Conservation (phyloP, 1,140 invertebrate genomes). For the Drosophila prosaltans region DNA sequence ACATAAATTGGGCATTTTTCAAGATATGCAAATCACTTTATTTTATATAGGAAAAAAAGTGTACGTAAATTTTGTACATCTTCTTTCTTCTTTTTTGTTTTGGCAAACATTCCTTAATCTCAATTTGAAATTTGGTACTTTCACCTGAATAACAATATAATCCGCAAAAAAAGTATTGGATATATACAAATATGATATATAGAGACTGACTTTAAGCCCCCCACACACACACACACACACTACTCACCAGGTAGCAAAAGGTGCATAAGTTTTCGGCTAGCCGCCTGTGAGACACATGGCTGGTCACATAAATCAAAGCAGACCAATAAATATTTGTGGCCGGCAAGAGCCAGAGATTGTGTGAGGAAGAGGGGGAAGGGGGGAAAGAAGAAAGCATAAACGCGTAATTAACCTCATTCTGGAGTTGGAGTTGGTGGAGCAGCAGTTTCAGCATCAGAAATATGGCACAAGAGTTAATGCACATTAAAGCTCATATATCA, state of each 20-base stretch:
- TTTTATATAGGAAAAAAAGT: not conserved
- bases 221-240: not conserved
- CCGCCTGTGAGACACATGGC: slow-evolving; percentile 38
- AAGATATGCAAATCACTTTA: slow-evolving; percentile 55
- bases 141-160: slow-evolving; percentile 9
- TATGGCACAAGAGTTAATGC: slow-evolving; percentile 69
- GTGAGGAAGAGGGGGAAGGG: not conserved
- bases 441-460: slow-evolving; percentile 16
- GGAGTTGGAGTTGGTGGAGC: slow-evolving; percentile 12
- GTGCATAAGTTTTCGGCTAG: slow-evolving; percentile 27
- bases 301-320: slow-evolving; percentile 68
- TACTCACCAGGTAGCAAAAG: slow-evolving; percentile 20
- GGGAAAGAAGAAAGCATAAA: slow-evolving; percentile 40
- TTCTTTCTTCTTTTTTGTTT: not conserved
- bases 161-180: slow-evolving; percentile 25
- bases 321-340: slow-evolving; percentile 71
- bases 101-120: not conserved
- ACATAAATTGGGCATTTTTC: slow-evolving; percentile 1
- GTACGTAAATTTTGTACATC: not conserved
- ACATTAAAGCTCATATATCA: slow-evolving; percentile 78
- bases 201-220: slow-evolving; percentile 21
- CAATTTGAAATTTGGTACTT: not conserved
- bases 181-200: not conserved
- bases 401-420: slow-evolving; percentile 76
- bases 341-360: slow-evolving; percentile 30